Evolutionary conservation across 2,797 vertebrate genomes (phyloP), one percentile per base, ranked within the genome.

Genomic region (Chaunax sp.): DNA sequence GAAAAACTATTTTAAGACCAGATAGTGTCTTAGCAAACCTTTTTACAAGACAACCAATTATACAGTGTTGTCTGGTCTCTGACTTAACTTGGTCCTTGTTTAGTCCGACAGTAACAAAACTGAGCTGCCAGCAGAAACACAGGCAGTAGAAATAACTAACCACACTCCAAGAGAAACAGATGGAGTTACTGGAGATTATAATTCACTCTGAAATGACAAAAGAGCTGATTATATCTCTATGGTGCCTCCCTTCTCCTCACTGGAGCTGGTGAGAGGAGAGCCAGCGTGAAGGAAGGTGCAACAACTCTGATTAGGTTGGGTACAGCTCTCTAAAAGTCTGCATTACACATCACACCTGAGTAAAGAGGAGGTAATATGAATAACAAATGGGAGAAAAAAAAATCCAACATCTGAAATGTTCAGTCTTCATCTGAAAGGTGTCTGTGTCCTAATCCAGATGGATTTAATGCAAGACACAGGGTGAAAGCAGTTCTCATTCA

Each of bases 301-400:
- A 78, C 50, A 56, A 74, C 69, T 74, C 52, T 75, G 77, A 83
- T 83, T 67, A 70, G 69, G 73, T 75, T 26, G 50, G 72, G 53
- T 53, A 78, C 69, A 64, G 72, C 41, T 10, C 68, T 73, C 79
- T 86, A 73, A 73, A 71, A 73, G 68, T 81, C 77, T 77, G 81
- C 56, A 50, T 81, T 78, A 77, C 81, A 84, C 84, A 82, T 82
- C 82, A 86, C 88, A 90, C 90, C 90, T 90, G 91, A 92, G 91
- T 84, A 78, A 86, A 91, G 77, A 89, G 75, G 76, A 84, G 75
- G 84, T 89, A 65, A 81, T 69, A 77, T 60, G 74, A 47, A 87
- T 15, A 86, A 69, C 58, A 76, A 78, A 81, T 5, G 37, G 46
- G 7, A 22, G 30, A 40, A 37, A 51, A 9, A 25, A 38, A 40